phyloP scores from a whole-genome alignment of 2,797 vertebrate species.

The Apogon talboti region DNA sequence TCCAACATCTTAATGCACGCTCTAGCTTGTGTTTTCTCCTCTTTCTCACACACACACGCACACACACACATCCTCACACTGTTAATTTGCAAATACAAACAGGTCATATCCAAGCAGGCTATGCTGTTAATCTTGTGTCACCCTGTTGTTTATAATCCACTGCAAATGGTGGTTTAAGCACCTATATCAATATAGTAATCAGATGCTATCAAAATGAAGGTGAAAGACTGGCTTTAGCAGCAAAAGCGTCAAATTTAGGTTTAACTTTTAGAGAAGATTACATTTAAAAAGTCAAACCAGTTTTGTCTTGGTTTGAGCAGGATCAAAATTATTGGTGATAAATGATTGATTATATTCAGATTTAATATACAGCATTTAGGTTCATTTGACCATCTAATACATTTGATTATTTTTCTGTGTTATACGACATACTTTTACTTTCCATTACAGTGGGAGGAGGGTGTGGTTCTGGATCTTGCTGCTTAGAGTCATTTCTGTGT shows the following conservation, averaged over 20 bases:
- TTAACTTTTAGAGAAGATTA: conserved; percentile 1
- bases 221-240: conserved; percentile 22
- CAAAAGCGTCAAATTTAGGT: conserved; percentile 23
- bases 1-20: conserved; percentile 18
- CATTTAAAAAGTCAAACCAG: background rate
- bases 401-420: background rate
- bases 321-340: background rate
- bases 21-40: conserved; percentile 11
- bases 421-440: background rate
- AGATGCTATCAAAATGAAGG: conserved; percentile 41
- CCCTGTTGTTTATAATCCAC: conserved; percentile 48
- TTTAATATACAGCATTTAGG: no score
- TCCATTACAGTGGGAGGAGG: conserved; percentile 26
- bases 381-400: background rate
- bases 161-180: conserved; percentile 44
- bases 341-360: background rate
- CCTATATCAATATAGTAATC: conserved; percentile 45
- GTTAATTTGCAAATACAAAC: conserved; percentile 38
- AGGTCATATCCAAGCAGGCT: conserved; percentile 42
- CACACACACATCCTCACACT: background rate
- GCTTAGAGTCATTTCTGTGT: conserved; percentile 27
- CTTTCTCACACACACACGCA: no score
- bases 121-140: conserved; percentile 50
- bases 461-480: conserved; percentile 41
- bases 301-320: background rate